Conservation (phyloP, 2,113 vertebrate species). For the Clarias gariepinus region DNA sequence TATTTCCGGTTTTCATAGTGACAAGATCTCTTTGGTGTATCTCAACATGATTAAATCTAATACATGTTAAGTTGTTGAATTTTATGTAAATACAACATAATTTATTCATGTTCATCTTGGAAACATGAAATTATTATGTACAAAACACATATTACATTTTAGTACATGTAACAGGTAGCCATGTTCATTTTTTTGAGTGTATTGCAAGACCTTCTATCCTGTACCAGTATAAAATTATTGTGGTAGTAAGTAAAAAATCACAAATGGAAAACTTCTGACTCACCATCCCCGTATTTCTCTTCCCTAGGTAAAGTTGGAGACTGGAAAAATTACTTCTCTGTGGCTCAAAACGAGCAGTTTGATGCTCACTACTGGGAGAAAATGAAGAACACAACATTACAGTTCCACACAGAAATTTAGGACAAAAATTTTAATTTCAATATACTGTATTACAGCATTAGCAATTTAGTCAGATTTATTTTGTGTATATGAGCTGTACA, state of each 20-base stretch:
- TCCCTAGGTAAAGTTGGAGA: conserved; percentile 65
- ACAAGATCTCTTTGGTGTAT: too few relatives aligned
- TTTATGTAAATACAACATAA: too few relatives aligned
- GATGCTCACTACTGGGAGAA: conserved; percentile 65
- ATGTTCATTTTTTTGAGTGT: too few relatives aligned
- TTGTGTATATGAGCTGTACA: not conserved
- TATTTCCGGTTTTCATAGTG: too few relatives aligned
- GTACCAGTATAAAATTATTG: not conserved
- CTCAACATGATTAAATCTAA: too few relatives aligned
- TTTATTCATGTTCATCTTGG: too few relatives aligned
- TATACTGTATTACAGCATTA: not conserved
- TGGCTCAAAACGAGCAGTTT: conserved; percentile 66
- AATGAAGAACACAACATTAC: conserved; percentile 59
- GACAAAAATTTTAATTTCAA: not conserved
- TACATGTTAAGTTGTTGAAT: too few relatives aligned
- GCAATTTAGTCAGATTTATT: not conserved
- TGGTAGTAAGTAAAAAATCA: not conserved
- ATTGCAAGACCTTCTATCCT: too few relatives aligned
- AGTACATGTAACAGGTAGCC: too few relatives aligned
- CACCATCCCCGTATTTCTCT: not conserved
- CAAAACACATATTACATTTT: too few relatives aligned
- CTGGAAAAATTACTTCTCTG: conserved; percentile 66
- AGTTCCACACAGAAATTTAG: conserved; percentile 58
- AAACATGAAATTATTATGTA: too few relatives aligned
- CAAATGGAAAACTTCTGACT: not conserved